phyloP scores from a whole-genome alignment of 2,113 vertebrate genomes.

The Phalacrocorax carbo region DNA sequence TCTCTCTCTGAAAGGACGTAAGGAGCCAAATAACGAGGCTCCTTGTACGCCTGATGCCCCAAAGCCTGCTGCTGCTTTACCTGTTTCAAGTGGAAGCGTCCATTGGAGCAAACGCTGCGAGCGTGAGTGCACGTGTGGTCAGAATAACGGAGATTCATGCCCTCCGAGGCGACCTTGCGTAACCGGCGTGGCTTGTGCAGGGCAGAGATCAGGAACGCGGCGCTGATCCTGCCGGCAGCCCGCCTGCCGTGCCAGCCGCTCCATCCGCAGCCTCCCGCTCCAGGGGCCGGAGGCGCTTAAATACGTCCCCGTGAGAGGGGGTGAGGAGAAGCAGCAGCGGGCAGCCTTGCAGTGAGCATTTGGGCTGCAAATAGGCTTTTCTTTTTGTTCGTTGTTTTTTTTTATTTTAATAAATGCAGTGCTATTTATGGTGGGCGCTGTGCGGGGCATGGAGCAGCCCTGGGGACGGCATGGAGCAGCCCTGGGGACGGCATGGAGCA shows the following conservation, averaged over 20 bases:
- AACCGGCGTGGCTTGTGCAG: background rate
- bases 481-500: background rate
- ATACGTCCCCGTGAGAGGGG: background rate
- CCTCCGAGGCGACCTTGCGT: background rate
- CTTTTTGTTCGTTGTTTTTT: too few species aligned
- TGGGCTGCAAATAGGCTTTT: background rate
- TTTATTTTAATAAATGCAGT: background rate
- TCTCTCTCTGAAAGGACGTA: background rate
- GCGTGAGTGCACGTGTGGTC: background rate
- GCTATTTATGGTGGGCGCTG: background rate
- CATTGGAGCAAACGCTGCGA: accelerated
- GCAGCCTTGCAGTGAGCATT: background rate
- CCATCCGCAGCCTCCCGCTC: background rate
- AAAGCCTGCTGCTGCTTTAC: background rate
- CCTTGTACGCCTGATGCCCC: accelerated
- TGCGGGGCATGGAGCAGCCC: background rate
- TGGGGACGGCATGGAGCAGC: background rate
- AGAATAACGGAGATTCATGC: background rate
- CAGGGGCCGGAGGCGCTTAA: background rate
- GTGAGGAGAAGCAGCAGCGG: background rate
- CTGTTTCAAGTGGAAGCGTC: background rate
- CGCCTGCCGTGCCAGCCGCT: background rate
- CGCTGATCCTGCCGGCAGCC: too few species aligned
- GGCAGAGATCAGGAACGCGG: background rate
- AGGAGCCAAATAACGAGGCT: background rate